phyloP scores from a whole-genome alignment of 2,888 invertebrate genomes.

The Polymixis flavicincta region DNA sequence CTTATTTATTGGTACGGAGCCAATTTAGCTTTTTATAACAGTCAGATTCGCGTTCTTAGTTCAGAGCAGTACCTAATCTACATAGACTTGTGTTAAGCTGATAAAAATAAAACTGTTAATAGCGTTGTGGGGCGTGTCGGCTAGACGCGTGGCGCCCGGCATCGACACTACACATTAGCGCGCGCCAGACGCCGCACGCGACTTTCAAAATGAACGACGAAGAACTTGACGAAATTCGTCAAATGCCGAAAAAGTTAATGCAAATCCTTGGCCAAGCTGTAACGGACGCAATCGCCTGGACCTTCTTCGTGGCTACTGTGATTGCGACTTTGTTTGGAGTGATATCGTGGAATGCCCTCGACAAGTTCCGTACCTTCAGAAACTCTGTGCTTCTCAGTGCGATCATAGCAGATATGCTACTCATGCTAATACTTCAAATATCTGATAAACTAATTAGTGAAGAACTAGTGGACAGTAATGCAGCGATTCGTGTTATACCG shows the following conservation, averaged over 20 bases:
- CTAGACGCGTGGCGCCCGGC: neutral
- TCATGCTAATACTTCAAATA: neutral
- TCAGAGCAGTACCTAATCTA: neutral
- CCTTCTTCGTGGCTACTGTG: conserved; percentile 19
- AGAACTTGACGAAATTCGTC: neutral
- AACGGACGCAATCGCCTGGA: conserved; percentile 9
- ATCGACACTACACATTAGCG: neutral
- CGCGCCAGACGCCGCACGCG: conserved; percentile 24
- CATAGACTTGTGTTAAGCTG: conserved; percentile 3
- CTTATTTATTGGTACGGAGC: conserved; percentile 13
- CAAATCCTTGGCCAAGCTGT: neutral
- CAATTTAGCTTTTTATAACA: conserved; percentile 1
- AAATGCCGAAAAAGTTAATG: neutral
- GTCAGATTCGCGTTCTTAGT: neutral
- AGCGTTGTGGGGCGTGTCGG: neutral
- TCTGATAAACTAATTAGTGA: conserved; percentile 9
- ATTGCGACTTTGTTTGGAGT: conserved; percentile 13
- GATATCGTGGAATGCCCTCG: conserved; percentile 19
- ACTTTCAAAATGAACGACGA: neutral
- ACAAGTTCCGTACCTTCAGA: conserved; percentile 42
- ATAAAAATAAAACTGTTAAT: conserved; percentile 24
- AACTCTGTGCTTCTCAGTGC: conserved; percentile 43
- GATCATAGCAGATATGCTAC: conserved; percentile 11
- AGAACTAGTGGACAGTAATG: neutral
- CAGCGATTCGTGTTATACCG: conserved; percentile 10